A percentile compares a stretch with the other conserved stretches of the same genome.
These are phyloP conservation scores for Agapornis canus DNA, from an alignment of 2,797 vertebrate genomes.

Conservation along the genomic window DNA sequence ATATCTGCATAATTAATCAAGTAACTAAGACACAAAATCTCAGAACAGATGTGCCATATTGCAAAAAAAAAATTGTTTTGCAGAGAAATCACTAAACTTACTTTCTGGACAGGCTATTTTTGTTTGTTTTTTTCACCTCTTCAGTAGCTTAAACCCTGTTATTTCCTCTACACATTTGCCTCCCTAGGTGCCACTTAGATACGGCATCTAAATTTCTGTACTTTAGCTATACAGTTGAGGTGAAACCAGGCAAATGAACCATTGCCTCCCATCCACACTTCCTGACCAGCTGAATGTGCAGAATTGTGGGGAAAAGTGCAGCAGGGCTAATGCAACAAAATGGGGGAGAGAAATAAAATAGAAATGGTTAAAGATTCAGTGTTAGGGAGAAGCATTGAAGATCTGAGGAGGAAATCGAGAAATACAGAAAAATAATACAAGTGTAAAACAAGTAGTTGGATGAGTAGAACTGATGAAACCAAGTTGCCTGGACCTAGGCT, in stretches of 20 bases:
- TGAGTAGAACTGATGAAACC: background rate
- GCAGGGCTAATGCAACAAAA: background rate
- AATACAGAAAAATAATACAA: background rate
- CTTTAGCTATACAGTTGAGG: background rate
- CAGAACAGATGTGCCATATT: background rate
- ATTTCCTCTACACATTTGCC: background rate
- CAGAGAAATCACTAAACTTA: background rate
- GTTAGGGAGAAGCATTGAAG: background rate
- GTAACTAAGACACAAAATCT: background rate
- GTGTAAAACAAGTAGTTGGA: background rate
- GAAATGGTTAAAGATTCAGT: background rate
- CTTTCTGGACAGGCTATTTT: background rate
- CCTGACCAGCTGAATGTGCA: background rate
- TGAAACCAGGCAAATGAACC: background rate
- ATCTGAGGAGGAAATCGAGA: background rate
- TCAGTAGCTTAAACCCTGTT: background rate
- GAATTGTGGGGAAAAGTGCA: background rate
- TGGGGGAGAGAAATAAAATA: background rate
- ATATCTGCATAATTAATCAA: background rate
- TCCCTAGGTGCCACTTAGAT: background rate
- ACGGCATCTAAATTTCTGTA: background rate
- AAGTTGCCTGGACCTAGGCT: background rate
- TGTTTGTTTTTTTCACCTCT: background rate
- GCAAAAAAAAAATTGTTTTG: background rate
- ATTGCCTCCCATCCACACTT: background rate